These are phyloP conservation scores for Dromas ardeola DNA, from an alignment of 2,113 vertebrate species.

Conservation along the genomic window DNA sequence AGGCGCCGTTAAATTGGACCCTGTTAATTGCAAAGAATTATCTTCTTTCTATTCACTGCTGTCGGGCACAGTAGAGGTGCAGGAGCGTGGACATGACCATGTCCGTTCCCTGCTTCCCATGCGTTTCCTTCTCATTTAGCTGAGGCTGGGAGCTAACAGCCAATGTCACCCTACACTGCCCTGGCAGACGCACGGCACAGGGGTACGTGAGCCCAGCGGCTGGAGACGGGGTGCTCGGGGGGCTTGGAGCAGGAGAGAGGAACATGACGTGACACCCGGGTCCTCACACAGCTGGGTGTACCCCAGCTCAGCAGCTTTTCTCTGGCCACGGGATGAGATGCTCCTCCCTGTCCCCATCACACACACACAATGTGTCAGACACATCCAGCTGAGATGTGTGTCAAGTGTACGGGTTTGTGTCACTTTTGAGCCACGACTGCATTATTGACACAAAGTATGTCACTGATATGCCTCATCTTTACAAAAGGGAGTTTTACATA, in stretches of 20 bases:
- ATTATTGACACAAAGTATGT: neutral
- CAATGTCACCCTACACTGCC: neutral
- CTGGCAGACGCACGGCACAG: neutral
- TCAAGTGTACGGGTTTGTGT: neutral
- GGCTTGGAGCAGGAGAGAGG: neutral
- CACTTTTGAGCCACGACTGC: neutral
- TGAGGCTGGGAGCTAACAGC: neutral
- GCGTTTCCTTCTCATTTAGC: neutral
- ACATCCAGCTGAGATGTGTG: neutral
- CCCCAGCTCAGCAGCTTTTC: neutral
- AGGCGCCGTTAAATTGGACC: neutral
- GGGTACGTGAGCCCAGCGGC: rapidly evolving
- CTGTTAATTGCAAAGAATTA: neutral
- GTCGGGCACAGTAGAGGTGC: neutral
- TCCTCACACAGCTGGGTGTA: neutral
- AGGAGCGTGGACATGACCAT: neutral
- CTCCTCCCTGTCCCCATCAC: neutral
- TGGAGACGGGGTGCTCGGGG: neutral
- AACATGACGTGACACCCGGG: rapidly evolving
- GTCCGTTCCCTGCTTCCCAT: neutral
- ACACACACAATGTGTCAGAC: neutral
- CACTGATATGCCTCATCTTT: neutral
- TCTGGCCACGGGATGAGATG: neutral
- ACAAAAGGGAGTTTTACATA: neutral
- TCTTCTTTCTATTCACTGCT: neutral